Conservation (phyloP, 2,797 vertebrate genomes). For the Trichosurus vulpecula region DNA sequence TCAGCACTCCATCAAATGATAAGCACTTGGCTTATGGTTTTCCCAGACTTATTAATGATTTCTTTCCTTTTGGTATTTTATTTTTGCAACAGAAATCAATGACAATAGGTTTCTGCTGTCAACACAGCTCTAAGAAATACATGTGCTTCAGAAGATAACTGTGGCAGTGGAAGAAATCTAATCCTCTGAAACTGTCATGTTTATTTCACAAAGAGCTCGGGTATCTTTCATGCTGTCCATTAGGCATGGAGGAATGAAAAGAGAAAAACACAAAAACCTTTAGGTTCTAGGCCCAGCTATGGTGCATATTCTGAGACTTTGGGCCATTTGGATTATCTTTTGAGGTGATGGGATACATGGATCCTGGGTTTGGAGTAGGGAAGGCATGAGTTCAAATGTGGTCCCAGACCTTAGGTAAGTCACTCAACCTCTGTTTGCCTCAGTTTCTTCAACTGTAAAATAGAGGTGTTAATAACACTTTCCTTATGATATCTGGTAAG, state of each 20-base stretch:
- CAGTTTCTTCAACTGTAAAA: not conserved
- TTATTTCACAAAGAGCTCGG: not conserved
- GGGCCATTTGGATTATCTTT: not conserved
- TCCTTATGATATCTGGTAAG: not conserved
- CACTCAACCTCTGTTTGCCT: not conserved
- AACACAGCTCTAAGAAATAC: not conserved
- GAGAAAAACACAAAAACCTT: slow-evolving; percentile 21
- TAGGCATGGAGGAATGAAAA: slow-evolving; percentile 10
- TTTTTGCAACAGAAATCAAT: not conserved
- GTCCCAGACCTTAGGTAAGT: not conserved
- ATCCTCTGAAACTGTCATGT: not conserved
- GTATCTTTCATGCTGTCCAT: not conserved
- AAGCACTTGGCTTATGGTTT: not conserved
- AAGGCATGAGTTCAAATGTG: not conserved
- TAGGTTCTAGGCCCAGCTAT: not conserved
- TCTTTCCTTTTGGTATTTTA: not conserved
- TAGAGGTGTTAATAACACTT: not conserved
- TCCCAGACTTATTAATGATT: not conserved
- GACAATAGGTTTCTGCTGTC: not conserved
- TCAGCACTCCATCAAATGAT: not conserved
- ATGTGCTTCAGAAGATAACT: not conserved
- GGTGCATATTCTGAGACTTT: not conserved
- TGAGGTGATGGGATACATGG: not conserved
- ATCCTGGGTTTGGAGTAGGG: not conserved
- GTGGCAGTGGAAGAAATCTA: not conserved